Base-by-base conservation (phyloP, 1,140 invertebrate genomes). In the Drosophila albomicans region DNA sequence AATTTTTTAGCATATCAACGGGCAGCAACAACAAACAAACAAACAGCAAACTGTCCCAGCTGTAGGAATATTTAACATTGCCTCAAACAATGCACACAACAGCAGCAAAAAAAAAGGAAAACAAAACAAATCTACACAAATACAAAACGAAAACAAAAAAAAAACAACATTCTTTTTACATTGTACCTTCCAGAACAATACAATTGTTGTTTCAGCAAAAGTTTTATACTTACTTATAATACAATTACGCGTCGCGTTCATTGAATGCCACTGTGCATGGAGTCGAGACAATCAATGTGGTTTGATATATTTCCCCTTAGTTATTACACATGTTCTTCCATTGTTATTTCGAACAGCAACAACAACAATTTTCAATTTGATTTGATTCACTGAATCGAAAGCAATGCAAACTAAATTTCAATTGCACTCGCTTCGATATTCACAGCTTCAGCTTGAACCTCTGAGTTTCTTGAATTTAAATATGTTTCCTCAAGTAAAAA, bases 271-370 rank as follows among this genome's bases (percentile, higher is more conserved):
- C 49, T 43, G 64, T 74, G 58, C 75, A 72, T 72, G 65, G 52
- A 88, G 84, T 80, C 79, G 72, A 87, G 84, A 87, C 84, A 87
- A 87, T 87, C 84, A 87, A 87, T 88, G 84, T 87, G 84, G 80
- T 88, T 87, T 88, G 73, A 54, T 32, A 88, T 75, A 87, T 84
- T 88, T 77, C 79, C 65, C 59, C 35, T 84, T 71, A 78, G 76
- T 78, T 77, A 13, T 63, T 25, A 15, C 58, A 72, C 67, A 58
- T 41, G 66, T 46, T 66, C 63, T 79, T 74, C 67, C 52, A 82
- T 82, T 82, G 75, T 82, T 76, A 54, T 57, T 54, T 51, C 28
- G 10, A 62, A 49, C 49, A 56, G 43, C 8, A 57, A 35, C 13
- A 5, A 58, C 10, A 41, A 4, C 16, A 41, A 56, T 11, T 54